Base-by-base conservation (phyloP, 2,888 invertebrate genomes). In the Imbricaverruca yamaguchii region DNA sequence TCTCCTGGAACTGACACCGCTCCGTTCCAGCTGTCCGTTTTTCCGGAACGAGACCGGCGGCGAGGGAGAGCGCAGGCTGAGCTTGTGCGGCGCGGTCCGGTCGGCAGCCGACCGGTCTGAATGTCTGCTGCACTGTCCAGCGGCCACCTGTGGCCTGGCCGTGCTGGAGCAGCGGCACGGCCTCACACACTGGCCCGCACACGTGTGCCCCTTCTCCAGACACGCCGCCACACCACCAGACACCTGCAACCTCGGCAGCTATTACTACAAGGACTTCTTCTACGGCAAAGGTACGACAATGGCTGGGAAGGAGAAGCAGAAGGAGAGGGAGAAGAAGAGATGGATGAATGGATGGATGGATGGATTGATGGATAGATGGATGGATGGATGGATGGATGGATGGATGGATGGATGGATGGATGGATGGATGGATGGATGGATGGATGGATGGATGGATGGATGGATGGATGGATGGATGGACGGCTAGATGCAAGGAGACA, bases 1-100 rank as follows among this genome's bases (percentile, higher is more conserved):
- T 4, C 39, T 39, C 39, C 39, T 39, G 39, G 39, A 39, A 39
- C 39, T 39, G 39, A 39, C 39, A 4, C 39, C 39, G 39, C 39
- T 39, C 39, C 39, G 39, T 55, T 80, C 74, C 85, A 88, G 93
- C 85, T 97, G 96, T 87, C 94, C 95, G n/a, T 96, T 93, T 87
- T 97, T 96, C 87, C 91, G 95, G 61, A 96, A 96, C 89, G 96
- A 97, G 89, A 90, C 94, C 82, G 96, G 96, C 81, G 95, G 95
- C 57, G 96, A 96, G 88, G 93, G 93, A 85, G 95, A 95, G 87
- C 90, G 95, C 80, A 92, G 93, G 84, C 92, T 96, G 53, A 93
- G 93, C 83, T 88, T 95, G 81, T 81, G 61, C 82, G 82, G 25
- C 23, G 69, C 15, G 67, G 59, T 8, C 81, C 65, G 12, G 39